Evolutionary conservation across 2,113 vertebrate genomes (phyloP).

Genomic region (Spheniscus mendiculus): DNA sequence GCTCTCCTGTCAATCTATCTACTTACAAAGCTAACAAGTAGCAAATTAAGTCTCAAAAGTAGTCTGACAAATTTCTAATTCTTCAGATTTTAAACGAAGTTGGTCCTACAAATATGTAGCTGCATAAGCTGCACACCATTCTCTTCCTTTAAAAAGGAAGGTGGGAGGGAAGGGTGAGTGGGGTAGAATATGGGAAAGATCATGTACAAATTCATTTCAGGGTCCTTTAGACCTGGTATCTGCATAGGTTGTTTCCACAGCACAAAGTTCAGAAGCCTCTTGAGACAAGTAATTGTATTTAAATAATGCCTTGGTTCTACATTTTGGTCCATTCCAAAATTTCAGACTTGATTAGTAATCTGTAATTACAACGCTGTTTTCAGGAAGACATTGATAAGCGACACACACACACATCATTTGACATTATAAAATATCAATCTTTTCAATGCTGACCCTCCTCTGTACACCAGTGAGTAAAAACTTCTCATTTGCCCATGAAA

Average conservation of each 20-base stretch:
- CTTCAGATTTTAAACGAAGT: neutral
- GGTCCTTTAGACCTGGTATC: neutral
- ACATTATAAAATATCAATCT: neutral
- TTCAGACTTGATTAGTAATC: neutral
- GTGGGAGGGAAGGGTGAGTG: neutral
- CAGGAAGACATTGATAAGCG: neutral
- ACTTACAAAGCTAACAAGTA: neutral
- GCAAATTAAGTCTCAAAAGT: neutral
- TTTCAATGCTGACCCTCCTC: neutral
- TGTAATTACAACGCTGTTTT: neutral
- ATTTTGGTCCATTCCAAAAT: neutral
- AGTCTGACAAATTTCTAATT: neutral
- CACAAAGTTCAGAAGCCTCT: neutral
- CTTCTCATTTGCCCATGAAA: neutral
- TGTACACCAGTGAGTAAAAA: neutral
- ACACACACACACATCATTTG: neutral
- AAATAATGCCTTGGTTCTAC: neutral
- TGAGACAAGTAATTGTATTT: neutral
- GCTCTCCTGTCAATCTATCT: neutral
- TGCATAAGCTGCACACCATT: neutral
- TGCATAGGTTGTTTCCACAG: neutral
- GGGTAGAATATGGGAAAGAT: neutral
- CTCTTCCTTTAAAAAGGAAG: neutral
- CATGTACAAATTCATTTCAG: neutral
- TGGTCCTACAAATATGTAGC: neutral